Evolutionary conservation across 2,888 invertebrate species (phyloP), one percentile per base, ranked within the genome.

Genomic region (Cybosia mesomella): DNA sequence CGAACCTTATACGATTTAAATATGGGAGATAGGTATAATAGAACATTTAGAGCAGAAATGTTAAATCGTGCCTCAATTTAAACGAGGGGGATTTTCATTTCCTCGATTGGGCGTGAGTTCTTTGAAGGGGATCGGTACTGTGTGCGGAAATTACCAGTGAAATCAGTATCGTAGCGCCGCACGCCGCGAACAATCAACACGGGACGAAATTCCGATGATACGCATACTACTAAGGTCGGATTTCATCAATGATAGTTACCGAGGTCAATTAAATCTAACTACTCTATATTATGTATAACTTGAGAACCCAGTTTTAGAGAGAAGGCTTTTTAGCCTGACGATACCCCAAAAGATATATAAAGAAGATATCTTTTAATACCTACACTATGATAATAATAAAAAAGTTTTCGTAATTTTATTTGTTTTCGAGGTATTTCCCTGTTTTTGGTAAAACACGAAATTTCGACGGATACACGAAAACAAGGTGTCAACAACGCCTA

Each of bases 81-180:
- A 91, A 89, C 86, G 89, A 87, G 87, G 88, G 85, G 84, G 87
- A 89, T 89, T 89, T 89, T 90, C 88, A 91, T 91, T 91, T 90
- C 89, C 88, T 89, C 80, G 74, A 79, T 81, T 83, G 85, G 83
- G 85, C 81, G 83, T 83, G 87, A 83, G 83, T 84, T 85, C 86
- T 88, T 88, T 88, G 87, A 85, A 84, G 85, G 83, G 70, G 79
- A 81, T 85, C 80, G 58, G 85, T 83, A 83, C 82, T 82, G 81
- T 79, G 82, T 85, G 86, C 91, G 91, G 91, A 92, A 91, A 92
- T 92, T 90, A 91, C 89, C 77, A 90, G 86, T 85, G 89, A 86
- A 88, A 89, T 89, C 89, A 80, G 88, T 88, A 87, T 85, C 85
- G 85, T 64, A 74, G 76, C 75, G 79, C 74, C 72, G 82, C 86